phyloP scores from a whole-genome alignment of 2,888 invertebrate genomes.

The Hemithea aestivaria region DNA sequence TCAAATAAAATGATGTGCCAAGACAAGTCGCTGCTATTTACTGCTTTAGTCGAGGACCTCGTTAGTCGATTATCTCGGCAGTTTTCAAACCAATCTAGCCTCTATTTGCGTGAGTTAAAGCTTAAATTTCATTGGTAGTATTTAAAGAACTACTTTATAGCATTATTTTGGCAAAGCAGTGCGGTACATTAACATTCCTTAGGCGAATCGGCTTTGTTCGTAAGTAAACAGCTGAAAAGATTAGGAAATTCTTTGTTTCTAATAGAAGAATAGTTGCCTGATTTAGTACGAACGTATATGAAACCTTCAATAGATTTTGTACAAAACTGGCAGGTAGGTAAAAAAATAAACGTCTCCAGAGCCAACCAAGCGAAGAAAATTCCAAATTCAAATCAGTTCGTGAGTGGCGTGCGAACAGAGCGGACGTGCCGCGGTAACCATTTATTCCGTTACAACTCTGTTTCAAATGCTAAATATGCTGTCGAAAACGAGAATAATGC shows the following conservation, averaged over 20 bases:
- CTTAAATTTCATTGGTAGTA: constrained; percentile 7
- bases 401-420: constrained; percentile 64
- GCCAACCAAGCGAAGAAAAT: constrained; percentile 56
- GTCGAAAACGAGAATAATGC: constrained; percentile 64
- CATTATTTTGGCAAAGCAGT: constrained; percentile 49
- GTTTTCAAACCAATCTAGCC: constrained; percentile 14
- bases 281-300: constrained; percentile 7
- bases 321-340: too few species aligned
- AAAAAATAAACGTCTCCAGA: constrained; percentile 41
- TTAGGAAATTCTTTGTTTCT: constrained; percentile 26
- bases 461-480: constrained; percentile 68
- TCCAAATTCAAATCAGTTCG: constrained; percentile 76
- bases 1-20: too few species aligned
- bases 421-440: constrained; percentile 63
- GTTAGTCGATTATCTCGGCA: constrained; percentile 34
- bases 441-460: constrained; percentile 68
- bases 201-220: constrained; percentile 60
- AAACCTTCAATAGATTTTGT: constrained; percentile 1
- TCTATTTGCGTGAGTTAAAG: constrained; percentile 1
- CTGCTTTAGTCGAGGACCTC: constrained; percentile 30
- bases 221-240: constrained; percentile 50
- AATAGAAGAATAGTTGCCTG: constrained; percentile 13
- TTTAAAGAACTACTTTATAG: constrained; percentile 13
- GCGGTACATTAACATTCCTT: constrained; percentile 54
- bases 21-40: background rate